Evolutionary conservation across 2,113 vertebrate species (phyloP), one percentile per base, ranked within the genome.

Genomic region (Tiliqua scincoides): DNA sequence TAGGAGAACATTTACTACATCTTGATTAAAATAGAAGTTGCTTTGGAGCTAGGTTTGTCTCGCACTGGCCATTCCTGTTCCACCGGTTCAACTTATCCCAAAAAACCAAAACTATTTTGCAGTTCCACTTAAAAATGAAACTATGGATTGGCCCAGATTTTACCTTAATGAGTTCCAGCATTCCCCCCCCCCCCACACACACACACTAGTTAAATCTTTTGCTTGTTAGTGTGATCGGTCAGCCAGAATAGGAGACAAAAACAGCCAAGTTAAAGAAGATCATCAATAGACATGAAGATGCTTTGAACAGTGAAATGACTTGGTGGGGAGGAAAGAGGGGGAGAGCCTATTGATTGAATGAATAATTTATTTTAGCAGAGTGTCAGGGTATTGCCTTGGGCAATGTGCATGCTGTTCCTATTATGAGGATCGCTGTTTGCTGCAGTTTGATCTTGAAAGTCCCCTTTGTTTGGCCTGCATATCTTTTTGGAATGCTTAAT

Each of bases 361-460:
- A 85, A 85, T 85, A 76, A 77, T 85, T 85, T 67, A 85, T 75
- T 61, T 59, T 37, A 62, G 63, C 52, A 63, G n/a, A 63, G 71
- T 74, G 74, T 74, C 27, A 85, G 32, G 35, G 6, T 63, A 57
- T 85, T 68, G 32, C 48, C 54, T 57, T 57, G 54, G 52, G 63
- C 52, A 61, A 15, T 61, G 75, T 54, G 25, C 27, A 18, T 79
- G 67, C 76, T 71, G 35, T 79, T 79, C 23, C 54, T 79, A 4
- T 79, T 61, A 21, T 78, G 76, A 79, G 63, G 27, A 77, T 21
- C 61, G 25, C 25, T 70, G 65, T 78, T 68, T 85, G 65, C 67
- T 79, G 65, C 20, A 70, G 35, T 85, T 78, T 70, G 48, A 57
- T 57, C 35, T 70, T 79, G 70, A 40, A 78, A 79, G 35, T 61